These are phyloP conservation scores for Vicugna pacos DNA, from an alignment of 2,113 vertebrate species.

Conservation along the genomic window DNA sequence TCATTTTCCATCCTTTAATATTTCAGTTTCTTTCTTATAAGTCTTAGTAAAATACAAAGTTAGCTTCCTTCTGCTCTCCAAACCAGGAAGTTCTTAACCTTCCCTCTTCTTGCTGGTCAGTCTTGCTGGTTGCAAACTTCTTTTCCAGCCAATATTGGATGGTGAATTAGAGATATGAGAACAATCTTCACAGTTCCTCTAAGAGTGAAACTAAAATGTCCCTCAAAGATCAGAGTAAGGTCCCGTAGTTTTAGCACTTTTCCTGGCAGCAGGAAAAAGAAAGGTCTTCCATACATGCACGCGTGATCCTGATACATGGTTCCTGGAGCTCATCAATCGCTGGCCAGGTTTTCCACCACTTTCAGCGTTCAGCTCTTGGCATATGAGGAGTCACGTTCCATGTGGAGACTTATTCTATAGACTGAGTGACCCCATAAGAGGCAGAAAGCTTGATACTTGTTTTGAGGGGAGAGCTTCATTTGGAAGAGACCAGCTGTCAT, in stretches of 20 bases:
- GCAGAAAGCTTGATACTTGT: neutral
- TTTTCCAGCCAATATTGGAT: neutral
- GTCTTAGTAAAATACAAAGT: neutral
- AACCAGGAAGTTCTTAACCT: neutral
- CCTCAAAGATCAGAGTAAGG: neutral
- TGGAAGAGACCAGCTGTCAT: neutral
- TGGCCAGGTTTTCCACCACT: neutral
- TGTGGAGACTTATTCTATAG: neutral
- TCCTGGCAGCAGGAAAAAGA: neutral
- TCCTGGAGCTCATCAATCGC: neutral
- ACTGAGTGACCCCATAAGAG: neutral
- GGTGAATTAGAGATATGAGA: neutral
- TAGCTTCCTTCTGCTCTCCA: neutral
- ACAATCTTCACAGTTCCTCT: neutral
- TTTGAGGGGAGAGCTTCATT: neutral
- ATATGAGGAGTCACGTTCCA: neutral
- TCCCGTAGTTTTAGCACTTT: neutral
- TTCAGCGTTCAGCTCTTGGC: neutral
- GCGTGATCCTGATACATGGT: neutral
- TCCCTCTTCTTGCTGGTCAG: neutral
- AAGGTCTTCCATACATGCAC: fast-evolving
- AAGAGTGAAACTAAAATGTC: neutral
- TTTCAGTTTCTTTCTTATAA: neutral
- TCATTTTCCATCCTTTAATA: neutral
- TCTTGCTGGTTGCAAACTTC: neutral